Base-by-base conservation (phyloP, 1,140 invertebrate species). In the Lerema accius region DNA sequence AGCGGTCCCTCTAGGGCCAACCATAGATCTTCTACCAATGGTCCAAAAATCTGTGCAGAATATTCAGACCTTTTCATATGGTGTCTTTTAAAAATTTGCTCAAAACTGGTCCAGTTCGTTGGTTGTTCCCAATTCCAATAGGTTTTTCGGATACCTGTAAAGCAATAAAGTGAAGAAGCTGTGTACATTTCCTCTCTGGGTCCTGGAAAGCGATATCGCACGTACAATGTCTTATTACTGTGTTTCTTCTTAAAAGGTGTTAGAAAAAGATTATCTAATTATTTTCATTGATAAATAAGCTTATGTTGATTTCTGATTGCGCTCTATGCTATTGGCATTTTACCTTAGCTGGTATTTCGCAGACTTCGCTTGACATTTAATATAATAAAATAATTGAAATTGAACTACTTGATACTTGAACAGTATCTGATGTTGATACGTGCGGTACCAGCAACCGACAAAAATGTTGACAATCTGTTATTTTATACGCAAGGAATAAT, bases 401-500 rank as follows among this genome's bases (percentile, higher is more conserved):
- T n/a, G n/a, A n/a, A n/a, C n/a, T n/a, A n/a, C n/a, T n/a, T n/a
- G n/a, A n/a, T n/a, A n/a, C n/a, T 32, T 3, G 3, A 32, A 32
- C 6, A 32, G 23, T 23, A 32, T 4, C 28, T 1, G 28, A 67
- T 60, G 23, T 60, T 45, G 40, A 58, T 73, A 63, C 69, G 42
- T 79, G 71, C 76, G 73, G 49, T 74, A 40, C 67, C 32, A 28
- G 19, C 5, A 59, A 48, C 78, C 83, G 84, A 76, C 72, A 48
- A 42, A 14, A 61, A 63, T 50, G 76, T 75, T 82, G 72, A 56
- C 51, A 81, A 86, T 78, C 71, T 71, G 46, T 83, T 78, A 45
- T 79, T 76, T 76, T 66, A 71, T 59, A 37, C 39, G 67, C 59
- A 69, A 67, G 40, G 11, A 60, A 15, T n/a, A n/a, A n/a, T n/a